These are phyloP conservation scores for Alaudala cheleensis DNA, from an alignment of 2,113 vertebrate species.

Conservation along the genomic window DNA sequence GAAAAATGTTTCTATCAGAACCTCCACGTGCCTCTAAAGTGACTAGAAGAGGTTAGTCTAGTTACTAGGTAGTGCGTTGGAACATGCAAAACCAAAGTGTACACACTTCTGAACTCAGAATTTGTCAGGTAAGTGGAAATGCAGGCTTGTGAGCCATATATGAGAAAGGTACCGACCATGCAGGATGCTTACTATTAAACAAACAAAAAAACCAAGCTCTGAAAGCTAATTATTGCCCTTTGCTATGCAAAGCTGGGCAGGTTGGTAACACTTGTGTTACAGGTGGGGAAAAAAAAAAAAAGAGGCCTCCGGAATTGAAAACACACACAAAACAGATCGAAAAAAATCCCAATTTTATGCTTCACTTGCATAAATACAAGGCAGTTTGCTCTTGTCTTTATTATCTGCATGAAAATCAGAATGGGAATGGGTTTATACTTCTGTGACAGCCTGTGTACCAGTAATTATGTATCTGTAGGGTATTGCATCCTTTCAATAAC, in stretches of 20 bases:
- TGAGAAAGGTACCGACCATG: neutral
- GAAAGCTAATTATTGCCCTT: neutral
- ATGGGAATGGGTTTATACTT: neutral
- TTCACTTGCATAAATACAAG: neutral
- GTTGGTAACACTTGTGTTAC: neutral
- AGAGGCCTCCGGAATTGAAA: neutral
- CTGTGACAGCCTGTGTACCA: neutral
- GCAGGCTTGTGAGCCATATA: neutral
- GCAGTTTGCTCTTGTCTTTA: neutral
- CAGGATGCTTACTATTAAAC: neutral
- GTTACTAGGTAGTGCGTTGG: neutral
- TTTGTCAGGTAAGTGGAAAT: neutral
- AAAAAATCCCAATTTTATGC: neutral
- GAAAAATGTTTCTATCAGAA: neutral
- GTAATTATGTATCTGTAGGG: neutral
- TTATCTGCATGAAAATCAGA: neutral
- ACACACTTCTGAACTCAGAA: neutral
- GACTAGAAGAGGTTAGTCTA: conserved; percentile 13
- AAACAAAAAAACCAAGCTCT: neutral
- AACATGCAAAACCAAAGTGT: neutral
- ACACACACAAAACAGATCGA: neutral
- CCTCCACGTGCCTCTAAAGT: neutral
- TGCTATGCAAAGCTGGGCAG: neutral
- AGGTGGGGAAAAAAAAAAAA: neutral
- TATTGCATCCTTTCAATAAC: neutral